phyloP scores from a whole-genome alignment of 1,140 invertebrate genomes.

The Holcopasites calliopsidis region DNA sequence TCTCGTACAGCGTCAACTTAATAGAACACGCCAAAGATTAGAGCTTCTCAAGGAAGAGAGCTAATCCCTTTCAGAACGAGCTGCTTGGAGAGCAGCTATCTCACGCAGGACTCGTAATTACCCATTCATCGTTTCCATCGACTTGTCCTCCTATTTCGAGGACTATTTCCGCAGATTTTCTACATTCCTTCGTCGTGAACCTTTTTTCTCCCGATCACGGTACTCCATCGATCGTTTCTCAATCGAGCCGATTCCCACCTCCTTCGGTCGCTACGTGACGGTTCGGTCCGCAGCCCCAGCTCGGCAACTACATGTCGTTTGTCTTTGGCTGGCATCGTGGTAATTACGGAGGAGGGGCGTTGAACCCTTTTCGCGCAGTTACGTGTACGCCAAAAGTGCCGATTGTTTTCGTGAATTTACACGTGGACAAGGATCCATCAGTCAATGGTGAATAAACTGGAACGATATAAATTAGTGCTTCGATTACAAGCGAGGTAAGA shows the following conservation, averaged over 20 bases:
- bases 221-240: slow-evolving; percentile 48
- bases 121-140: slow-evolving; percentile 64
- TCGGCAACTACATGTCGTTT: slow-evolving; percentile 51
- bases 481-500: neutral
- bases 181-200: slow-evolving; percentile 15
- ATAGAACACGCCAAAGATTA: too few species aligned
- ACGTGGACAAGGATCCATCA: neutral
- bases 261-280: slow-evolving; percentile 57
- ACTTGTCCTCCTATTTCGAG: slow-evolving; percentile 49
- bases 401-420: slow-evolving; percentile 20
- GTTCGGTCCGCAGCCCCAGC: slow-evolving; percentile 29
- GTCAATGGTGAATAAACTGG: neutral
- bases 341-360: slow-evolving; percentile 64
- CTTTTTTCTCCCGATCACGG: slow-evolving; percentile 35
- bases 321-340: slow-evolving; percentile 65
- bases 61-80: slow-evolving; percentile 78
- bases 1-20: too few species aligned
- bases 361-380: slow-evolving; percentile 54
- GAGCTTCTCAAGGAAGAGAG: slow-evolving; percentile 44
- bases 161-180: slow-evolving; percentile 19
- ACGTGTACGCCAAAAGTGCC: slow-evolving; percentile 24
- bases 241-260: slow-evolving; percentile 51
- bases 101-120: slow-evolving; percentile 77
- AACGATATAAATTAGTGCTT: neutral
- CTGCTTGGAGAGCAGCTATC: slow-evolving; percentile 71